Conservation (phyloP, 1,140 invertebrate genomes). For the Lordiphosa collinella region DNA sequence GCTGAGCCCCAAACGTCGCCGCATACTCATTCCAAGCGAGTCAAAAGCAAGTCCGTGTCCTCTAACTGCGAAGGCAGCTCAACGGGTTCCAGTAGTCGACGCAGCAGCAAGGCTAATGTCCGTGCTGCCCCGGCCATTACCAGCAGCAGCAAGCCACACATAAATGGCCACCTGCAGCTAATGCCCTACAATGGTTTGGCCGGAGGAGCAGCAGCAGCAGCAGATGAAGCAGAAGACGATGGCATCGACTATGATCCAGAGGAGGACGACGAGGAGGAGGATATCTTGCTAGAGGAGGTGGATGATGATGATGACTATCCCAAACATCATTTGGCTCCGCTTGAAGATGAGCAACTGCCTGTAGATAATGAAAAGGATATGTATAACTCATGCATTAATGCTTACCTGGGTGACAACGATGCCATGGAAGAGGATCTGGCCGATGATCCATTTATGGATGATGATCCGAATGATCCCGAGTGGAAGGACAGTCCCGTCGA, state of each 20-base stretch:
- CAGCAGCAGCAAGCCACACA: constrained; percentile 3
- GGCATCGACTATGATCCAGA: constrained; percentile 39
- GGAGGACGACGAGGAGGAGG: constrained; percentile 18
- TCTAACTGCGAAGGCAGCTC: constrained; percentile 47
- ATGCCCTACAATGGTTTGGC: constrained; percentile 18
- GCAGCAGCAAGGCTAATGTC: constrained; percentile 55
- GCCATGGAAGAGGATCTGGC: constrained; percentile 81
- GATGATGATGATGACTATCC: constrained; percentile 62
- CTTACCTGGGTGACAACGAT: constrained; percentile 49
- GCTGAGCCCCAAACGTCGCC: constrained; percentile 20
- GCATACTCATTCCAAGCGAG: constrained; percentile 26
- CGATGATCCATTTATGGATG: constrained; percentile 82
- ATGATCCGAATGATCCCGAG: constrained; percentile 91
- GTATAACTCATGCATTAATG: constrained; percentile 49
- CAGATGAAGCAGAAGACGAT: constrained; percentile 22
- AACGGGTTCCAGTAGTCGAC: constrained; percentile 27
- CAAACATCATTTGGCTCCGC: constrained; percentile 64
- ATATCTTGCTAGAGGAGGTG: constrained; percentile 46
- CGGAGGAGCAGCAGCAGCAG: neutral
- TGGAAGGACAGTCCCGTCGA: constrained; percentile 80
- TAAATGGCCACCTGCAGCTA: constrained; percentile 9
- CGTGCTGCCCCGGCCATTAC: constrained; percentile 21
- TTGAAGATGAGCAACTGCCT: constrained; percentile 45
- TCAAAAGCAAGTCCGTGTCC: constrained; percentile 58
- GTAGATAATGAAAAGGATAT: constrained; percentile 10